Evolutionary conservation across 1,140 invertebrate species (phyloP).

Genomic region (Microplitis demolitor): DNA sequence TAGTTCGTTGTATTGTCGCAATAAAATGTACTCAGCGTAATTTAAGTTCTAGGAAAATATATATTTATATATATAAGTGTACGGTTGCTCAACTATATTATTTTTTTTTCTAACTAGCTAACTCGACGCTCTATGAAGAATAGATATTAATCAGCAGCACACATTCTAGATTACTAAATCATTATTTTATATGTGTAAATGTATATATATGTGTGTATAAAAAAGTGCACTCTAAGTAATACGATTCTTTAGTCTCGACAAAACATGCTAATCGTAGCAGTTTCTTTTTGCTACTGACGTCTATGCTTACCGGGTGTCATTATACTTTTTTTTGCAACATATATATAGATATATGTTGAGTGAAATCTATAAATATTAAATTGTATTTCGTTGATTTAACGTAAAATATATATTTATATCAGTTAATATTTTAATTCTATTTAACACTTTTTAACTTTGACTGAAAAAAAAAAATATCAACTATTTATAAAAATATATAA

Average conservation of each 20-base stretch:
- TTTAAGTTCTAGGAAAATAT: constrained; percentile 47
- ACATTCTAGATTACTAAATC: constrained; percentile 43
- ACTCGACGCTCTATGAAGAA: constrained; percentile 37
- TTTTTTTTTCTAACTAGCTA: constrained; percentile 37
- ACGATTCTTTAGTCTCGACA: neutral
- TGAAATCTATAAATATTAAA: too few species aligned
- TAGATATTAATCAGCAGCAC: constrained; percentile 37
- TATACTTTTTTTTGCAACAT: neutral
- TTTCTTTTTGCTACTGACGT: constrained; percentile 33
- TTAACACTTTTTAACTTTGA: too few species aligned
- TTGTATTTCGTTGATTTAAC: too few species aligned
- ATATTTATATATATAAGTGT: constrained; percentile 12
- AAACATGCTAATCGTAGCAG: constrained; percentile 45
- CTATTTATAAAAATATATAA: too few species aligned
- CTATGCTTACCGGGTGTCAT: neutral
- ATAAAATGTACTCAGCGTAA: constrained; percentile 48
- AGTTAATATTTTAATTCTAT: too few species aligned
- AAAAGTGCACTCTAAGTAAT: constrained; percentile 30
- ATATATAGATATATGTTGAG: neutral
- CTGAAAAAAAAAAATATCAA: too few species aligned
- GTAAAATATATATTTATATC: too few species aligned
- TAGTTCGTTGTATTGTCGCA: constrained; percentile 4
- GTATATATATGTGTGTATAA: too few species aligned
- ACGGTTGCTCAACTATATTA: constrained; percentile 47
- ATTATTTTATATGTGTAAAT: constrained; percentile 23